Conservation (phyloP, 1,140 invertebrate genomes). For the Drosophila murphyi region DNA sequence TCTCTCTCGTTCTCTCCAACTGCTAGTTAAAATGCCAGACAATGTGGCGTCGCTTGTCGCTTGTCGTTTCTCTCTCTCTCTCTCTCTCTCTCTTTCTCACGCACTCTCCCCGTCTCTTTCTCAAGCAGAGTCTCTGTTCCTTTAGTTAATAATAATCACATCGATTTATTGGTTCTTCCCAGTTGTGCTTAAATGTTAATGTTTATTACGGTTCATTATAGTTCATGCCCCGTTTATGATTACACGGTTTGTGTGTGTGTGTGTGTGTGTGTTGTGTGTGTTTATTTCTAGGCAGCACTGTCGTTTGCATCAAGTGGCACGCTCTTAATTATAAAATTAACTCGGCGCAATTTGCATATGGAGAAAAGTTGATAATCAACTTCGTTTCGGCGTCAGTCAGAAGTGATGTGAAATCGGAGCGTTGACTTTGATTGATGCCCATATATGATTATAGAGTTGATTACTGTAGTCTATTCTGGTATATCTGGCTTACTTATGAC, state of each 20-base stretch:
- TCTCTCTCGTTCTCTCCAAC: neutral
- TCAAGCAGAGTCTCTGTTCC: neutral
- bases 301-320: neutral
- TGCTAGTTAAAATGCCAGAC: conserved; percentile 31
- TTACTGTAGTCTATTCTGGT: neutral
- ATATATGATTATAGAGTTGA: conserved; percentile 33
- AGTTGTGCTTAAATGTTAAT: conserved; percentile 28
- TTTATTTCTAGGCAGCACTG: conserved; percentile 2
- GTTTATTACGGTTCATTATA: conserved; percentile 48
- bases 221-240: too few relatives aligned
- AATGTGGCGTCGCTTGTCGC: conserved; percentile 30
- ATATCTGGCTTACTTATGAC: neutral
- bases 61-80: neutral
- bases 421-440: conserved; percentile 51
- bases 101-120: neutral
- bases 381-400: conserved; percentile 15
- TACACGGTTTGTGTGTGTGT: conserved; percentile 19
- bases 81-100: neutral
- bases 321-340: conserved; percentile 18
- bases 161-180: conserved; percentile 56
- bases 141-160: conserved; percentile 63
- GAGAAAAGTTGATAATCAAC: conserved; percentile 37
- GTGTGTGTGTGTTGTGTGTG: conserved; percentile 2
- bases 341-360: neutral
- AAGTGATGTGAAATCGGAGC: conserved; percentile 20